Percentiles rank a stretch among this genome's conserved stretches.
Evolutionary conservation across 2,797 vertebrate species (phyloP).

Genomic region (Labeo calbasu): DNA sequence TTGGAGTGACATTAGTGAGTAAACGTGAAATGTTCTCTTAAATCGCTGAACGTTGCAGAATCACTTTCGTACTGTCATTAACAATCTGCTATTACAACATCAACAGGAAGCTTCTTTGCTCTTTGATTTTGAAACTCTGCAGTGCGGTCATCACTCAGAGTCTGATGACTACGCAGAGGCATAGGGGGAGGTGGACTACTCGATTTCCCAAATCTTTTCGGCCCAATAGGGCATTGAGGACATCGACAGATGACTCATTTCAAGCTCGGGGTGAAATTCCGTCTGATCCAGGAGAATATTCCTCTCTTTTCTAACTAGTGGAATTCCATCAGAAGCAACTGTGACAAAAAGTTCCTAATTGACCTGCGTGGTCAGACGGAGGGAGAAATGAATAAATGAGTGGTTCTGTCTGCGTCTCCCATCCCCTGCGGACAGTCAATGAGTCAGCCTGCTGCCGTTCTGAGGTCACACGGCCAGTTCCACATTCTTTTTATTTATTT

Average conservation of each 20-base stretch:
- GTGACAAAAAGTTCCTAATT: not conserved
- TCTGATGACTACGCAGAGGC: not conserved
- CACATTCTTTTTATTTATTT: conserved; percentile 61
- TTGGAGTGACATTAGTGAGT: not conserved
- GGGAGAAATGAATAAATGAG: conserved; percentile 25
- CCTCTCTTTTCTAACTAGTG: not conserved
- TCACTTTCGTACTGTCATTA: not conserved
- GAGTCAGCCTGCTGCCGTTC: conserved; percentile 53
- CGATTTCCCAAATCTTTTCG: not conserved
- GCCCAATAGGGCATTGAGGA: not conserved
- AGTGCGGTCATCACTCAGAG: not conserved
- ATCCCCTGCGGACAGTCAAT: conserved; percentile 25
- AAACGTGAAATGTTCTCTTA: not conserved
- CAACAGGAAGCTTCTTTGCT: not conserved
- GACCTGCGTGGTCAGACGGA: not conserved
- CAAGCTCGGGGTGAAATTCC: not conserved
- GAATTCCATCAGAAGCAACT: not conserved
- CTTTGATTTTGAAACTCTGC: not conserved
- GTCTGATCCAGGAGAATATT: conserved; percentile 1
- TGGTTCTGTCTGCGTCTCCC: not conserved
- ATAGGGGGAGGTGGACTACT: not conserved
- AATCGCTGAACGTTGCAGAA: not conserved
- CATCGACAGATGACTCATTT: conserved; percentile 6
- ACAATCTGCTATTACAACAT: not conserved
- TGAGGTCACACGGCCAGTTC: conserved; percentile 58